Evolutionary conservation across 2,113 vertebrate genomes (phyloP), one percentile per base, ranked within the genome.

Genomic region (Trochalopteron elliotii): DNA sequence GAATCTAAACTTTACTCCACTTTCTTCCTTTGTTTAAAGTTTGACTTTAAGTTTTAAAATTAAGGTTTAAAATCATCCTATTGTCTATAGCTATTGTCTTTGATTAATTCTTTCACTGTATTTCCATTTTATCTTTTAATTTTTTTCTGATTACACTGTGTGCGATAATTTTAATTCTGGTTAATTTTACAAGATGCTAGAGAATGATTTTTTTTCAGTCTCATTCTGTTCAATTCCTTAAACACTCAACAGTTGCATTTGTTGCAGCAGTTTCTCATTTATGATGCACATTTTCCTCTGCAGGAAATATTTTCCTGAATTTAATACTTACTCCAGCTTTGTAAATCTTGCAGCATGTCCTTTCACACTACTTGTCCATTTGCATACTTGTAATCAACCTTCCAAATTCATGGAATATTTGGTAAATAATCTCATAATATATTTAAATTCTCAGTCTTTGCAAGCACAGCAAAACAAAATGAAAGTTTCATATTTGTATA

Each of bases 61-160:
- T n/a, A n/a, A 84, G 42, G 25, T 53, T 86, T 75, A 68, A 96
- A 97, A 90, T 80, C 23, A 95, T 63, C 31, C 47, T 21, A 39
- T 39, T 39, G 37, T 39, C 37, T 39, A 10, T 44, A 60, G 64
- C 37, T 93, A 79, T 71, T 96, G 90, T 53, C 69, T 91, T 91
- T 97, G 71, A 91, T 90, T 94, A 95, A 93, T 89, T 44, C 11
- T 82, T 94, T 83, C 71, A 75, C 35, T 42, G 27, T 49, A 77
- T 91, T 96, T 80, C 20, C 15, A 27, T 95, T 93, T 95, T 94
- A 15, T 67, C 13, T 63, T 85, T 87, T 77, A 22, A 6, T 69
- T 35, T 85, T 94, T 93, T 93, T 90, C 63, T 87, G 55, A 97
- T 93, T 89, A 49, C 31, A 35, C 33, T 60, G 37, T 40, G 30